These are phyloP conservation scores for Malurus elegans DNA, from an alignment of 2,113 vertebrate genomes.

Conservation along the genomic window DNA sequence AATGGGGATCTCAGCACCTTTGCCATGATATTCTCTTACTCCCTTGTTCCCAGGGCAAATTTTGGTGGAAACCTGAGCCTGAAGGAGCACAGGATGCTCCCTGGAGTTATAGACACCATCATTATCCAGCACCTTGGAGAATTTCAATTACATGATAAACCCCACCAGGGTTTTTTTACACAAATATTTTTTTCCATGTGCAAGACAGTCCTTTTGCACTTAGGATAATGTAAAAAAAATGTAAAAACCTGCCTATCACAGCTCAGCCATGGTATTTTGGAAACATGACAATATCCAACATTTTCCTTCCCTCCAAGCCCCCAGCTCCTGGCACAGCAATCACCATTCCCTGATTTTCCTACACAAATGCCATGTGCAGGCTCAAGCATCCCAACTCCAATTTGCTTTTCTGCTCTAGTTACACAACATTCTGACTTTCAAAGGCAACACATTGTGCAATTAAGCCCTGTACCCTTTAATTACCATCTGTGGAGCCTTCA, in stretches of 20 bases:
- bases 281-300: rapidly evolving
- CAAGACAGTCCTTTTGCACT: neutral
- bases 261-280: rapidly evolving
- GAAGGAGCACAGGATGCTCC: rapidly evolving
- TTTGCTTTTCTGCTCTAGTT: neutral
- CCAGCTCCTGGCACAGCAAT: neutral
- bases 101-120: neutral
- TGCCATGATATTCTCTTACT: neutral
- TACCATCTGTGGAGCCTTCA: neutral
- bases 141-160: neutral
- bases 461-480: neutral
- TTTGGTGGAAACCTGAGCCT: neutral
- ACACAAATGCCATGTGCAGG: neutral
- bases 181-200: rapidly evolving
- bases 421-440: neutral
- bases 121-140: neutral
- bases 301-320: neutral
- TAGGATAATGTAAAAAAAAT: rapidly evolving
- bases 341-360: neutral
- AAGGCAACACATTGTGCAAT: neutral
- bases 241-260: neutral
- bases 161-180: neutral
- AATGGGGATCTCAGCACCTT: rapidly evolving
- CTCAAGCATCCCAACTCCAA: neutral
- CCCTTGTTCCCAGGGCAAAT: neutral